Conservation (phyloP, 2,113 vertebrate species). For the Tursiops truncatus region DNA sequence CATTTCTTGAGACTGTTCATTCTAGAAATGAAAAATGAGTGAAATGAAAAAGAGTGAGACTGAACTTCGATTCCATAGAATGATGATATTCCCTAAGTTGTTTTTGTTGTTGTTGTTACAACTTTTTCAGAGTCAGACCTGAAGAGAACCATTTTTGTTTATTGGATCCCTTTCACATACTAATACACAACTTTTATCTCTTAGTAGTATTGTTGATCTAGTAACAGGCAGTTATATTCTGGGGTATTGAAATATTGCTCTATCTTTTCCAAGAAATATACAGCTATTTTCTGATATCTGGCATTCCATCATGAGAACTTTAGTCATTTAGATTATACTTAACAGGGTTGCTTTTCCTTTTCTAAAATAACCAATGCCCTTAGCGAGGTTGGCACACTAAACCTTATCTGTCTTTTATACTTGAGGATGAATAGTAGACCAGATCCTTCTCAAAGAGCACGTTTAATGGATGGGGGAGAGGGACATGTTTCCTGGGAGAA, state of each 20-base stretch:
- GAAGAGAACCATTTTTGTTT: background rate
- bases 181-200: background rate
- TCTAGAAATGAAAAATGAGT: conserved; percentile 32
- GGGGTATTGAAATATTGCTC: background rate
- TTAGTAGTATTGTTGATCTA: background rate
- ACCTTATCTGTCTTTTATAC: background rate
- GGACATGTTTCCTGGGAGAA: background rate
- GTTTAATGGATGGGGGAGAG: background rate
- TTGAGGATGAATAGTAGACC: background rate
- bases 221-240: background rate
- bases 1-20: conserved; percentile 58
- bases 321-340: conserved; percentile 3
- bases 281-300: background rate
- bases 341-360: background rate
- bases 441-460: conserved; percentile 19
- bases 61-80: conserved; percentile 49
- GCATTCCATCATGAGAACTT: background rate
- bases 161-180: background rate
- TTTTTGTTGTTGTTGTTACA: background rate
- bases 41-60: conserved; percentile 2
- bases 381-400: background rate
- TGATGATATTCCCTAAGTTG: conserved; percentile 6
- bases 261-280: background rate
- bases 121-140: background rate
- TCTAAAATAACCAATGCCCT: conserved; percentile 27